Evolutionary conservation across 2,888 invertebrate genomes (phyloP).

Genomic region (Cosmia trapezina): DNA sequence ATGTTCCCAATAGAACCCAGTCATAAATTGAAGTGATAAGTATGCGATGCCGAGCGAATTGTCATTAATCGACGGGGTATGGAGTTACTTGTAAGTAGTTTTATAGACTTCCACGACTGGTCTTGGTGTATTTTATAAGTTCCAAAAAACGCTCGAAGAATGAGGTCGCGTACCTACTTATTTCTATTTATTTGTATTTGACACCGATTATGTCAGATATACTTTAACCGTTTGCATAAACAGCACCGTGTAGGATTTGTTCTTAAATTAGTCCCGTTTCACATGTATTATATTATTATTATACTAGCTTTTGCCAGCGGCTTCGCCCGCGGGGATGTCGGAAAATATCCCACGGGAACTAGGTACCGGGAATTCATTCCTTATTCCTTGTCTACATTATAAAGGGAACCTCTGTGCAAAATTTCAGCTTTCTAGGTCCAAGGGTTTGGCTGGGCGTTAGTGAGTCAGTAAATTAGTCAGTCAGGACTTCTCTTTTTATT

Average conservation of each 20-base stretch:
- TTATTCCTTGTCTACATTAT: too few species aligned
- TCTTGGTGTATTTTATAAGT: not conserved
- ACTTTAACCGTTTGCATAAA: not conserved
- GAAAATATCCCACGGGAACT: too few species aligned
- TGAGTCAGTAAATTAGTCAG: too few species aligned
- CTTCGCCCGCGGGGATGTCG: too few species aligned
- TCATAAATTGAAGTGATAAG: slow-evolving; percentile 35
- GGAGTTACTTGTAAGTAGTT: slow-evolving; percentile 9
- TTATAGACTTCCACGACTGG: not conserved
- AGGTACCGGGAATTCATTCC: too few species aligned
- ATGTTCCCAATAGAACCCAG: slow-evolving; percentile 21
- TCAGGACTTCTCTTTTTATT: too few species aligned
- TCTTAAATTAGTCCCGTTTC: not conserved
- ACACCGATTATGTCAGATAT: not conserved
- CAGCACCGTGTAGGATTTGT: not conserved
- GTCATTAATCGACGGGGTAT: slow-evolving; percentile 36
- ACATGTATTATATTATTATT: not conserved
- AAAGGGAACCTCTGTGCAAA: too few species aligned
- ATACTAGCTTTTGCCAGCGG: too few species aligned
- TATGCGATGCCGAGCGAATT: slow-evolving; percentile 32
- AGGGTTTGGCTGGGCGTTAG: too few species aligned
- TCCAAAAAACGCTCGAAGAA: not conserved
- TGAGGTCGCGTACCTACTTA: not conserved
- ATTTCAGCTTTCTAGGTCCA: too few species aligned
- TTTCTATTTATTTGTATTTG: not conserved